phyloP scores from a whole-genome alignment of 2,888 invertebrate species.

The Caenorhabditis parvicauda region DNA sequence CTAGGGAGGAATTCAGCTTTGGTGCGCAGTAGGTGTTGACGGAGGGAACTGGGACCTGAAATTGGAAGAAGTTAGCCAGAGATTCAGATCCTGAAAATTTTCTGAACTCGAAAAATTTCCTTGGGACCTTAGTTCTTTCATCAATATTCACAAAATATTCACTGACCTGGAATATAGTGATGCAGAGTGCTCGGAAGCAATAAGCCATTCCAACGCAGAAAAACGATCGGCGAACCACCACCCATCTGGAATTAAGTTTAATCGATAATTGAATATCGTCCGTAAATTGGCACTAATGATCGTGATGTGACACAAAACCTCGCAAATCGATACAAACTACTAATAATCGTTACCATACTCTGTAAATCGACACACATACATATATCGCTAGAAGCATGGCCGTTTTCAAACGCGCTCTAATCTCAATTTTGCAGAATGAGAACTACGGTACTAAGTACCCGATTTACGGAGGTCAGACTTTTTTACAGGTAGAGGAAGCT shows the following conservation, averaged over 20 bases:
- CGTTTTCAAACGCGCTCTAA: too few species aligned
- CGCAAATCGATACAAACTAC: too few species aligned
- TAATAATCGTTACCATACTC: too few species aligned
- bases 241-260: constrained; percentile 24
- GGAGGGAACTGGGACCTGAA: constrained; percentile 59
- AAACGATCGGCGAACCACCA: constrained; percentile 40
- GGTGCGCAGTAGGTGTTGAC: constrained; percentile 59
- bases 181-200: constrained; percentile 53
- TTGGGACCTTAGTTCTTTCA: background rate
- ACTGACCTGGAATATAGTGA: constrained; percentile 51
- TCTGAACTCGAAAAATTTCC: background rate
- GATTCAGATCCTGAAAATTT: too few species aligned
- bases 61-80: too few species aligned
- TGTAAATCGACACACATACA: background rate
- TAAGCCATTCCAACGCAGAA: constrained; percentile 53
- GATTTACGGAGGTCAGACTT: too few species aligned
- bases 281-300: background rate
- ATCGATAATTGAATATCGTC: background rate
- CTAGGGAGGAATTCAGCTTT: constrained; percentile 30
- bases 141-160: background rate
- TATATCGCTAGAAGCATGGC: too few species aligned
- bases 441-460: too few species aligned
- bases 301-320: background rate
- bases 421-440: too few species aligned
- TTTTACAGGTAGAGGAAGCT: too few species aligned